phyloP scores from a whole-genome alignment of 2,888 invertebrate genomes.

The Myathropa florea region DNA sequence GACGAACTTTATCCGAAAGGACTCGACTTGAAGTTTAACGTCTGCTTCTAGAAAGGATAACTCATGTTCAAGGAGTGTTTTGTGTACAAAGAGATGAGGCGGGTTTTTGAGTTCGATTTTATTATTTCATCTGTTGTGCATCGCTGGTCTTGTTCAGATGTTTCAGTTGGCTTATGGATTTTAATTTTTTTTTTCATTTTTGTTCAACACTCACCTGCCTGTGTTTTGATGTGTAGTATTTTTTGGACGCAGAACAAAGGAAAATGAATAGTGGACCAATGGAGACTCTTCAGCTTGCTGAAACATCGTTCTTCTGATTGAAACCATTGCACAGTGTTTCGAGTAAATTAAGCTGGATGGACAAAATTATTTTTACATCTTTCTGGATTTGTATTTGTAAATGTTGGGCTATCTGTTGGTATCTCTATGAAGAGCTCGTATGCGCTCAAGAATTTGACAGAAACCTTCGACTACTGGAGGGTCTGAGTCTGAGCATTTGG shows the following conservation, averaged over 20 bases:
- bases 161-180: background rate
- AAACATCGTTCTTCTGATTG: too few relatives aligned
- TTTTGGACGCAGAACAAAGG: background rate
- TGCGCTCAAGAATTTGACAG: too few relatives aligned
- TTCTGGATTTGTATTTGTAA: too few relatives aligned
- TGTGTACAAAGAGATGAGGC: conserved; percentile 7
- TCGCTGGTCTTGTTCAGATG: background rate
- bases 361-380: too few relatives aligned
- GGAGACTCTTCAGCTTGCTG: too few relatives aligned
- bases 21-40: background rate
- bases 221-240: background rate
- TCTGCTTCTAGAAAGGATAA: conserved; percentile 5
- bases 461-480: too few relatives aligned
- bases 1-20: background rate
- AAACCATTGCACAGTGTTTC: too few relatives aligned
- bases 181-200: background rate
- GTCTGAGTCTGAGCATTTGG: too few relatives aligned
- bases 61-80: conserved; percentile 56
- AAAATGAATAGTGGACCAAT: background rate
- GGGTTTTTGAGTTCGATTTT: conserved; percentile 7
- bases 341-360: too few relatives aligned
- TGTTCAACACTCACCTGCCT: background rate
- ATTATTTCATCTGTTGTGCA: background rate
- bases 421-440: too few relatives aligned
- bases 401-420: too few relatives aligned